Percentiles rank a stretch among this genome's conserved stretches.
These are phyloP conservation scores for Condylura cristata DNA, from an alignment of 2,113 vertebrate genomes.

Conservation along the genomic window DNA sequence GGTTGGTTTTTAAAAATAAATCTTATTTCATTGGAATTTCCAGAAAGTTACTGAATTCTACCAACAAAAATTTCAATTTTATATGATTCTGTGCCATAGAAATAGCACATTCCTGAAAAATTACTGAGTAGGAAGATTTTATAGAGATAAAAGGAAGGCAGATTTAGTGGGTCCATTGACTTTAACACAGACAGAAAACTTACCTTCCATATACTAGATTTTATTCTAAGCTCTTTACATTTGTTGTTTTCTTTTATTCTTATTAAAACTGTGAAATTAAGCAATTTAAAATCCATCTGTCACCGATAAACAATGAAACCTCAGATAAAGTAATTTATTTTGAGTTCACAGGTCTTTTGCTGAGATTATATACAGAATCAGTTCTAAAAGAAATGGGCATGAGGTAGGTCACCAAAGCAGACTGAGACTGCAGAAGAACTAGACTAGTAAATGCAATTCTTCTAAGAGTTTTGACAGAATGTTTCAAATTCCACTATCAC, in stretches of 20 bases:
- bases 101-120: background rate
- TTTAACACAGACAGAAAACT: background rate
- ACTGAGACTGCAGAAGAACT: background rate
- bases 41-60: background rate
- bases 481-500: background rate
- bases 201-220: background rate
- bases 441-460: background rate
- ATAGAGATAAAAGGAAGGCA: background rate
- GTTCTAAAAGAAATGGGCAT: background rate
- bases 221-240: background rate
- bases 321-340: background rate
- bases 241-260: constrained; percentile 34
- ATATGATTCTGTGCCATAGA: background rate
- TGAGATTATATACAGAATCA: background rate
- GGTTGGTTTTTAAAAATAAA: background rate
- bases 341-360: background rate
- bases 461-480: background rate
- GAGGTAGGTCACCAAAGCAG: background rate
- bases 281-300: background rate
- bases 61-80: constrained; percentile 19
- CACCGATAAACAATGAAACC: constrained; percentile 9
- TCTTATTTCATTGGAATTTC: background rate
- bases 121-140: constrained; percentile 17
- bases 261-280: constrained; percentile 44
- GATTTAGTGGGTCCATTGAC: background rate